Base-by-base conservation (phyloP, 1,140 invertebrate species). In the Atopsyche davidsoni region DNA sequence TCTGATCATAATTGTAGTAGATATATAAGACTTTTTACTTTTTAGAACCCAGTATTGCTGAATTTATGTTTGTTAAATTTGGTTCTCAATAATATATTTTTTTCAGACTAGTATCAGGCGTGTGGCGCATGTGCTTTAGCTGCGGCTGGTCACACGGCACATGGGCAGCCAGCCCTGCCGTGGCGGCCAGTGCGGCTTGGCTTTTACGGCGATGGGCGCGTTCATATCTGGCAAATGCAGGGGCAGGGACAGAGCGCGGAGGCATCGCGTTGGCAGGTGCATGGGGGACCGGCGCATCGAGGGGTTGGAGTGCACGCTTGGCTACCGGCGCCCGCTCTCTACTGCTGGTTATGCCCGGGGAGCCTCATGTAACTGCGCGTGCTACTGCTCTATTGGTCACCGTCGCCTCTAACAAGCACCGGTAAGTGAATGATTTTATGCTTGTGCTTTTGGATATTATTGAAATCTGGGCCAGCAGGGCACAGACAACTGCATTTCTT, bases 161-260 rank as follows among this genome's bases (percentile, higher is more conserved):
- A 2, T 79, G 81, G 59, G 63, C 84, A 23, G 67, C 92, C 13
- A 92, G 88, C 69, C 89, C 90, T 0, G 86, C 92, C 69, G 77
- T 94, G 1, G 81, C 82, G 3, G 81, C 79, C 24, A 86, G 81
- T 1, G 70, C 87, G 17, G 80, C 89, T 46, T 93, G 89, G 87
- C 87, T 91, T 58, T 69, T 93, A 4, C 79, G 81, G 41, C 77
- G 82, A 55, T 92, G 85, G 82, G 79, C 81, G 23, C 69, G 82
- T 25, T 80, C 80, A 9, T 94, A 92, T 63, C 64, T 92, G 18
- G 66, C 87, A n/a, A n/a, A n/a, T n/a, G n/a, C n/a, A n/a, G n/a
- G 43, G 80, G 81, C 16, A 73, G 52, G 44, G 70, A 68, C 59
- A 76, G 68, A 16, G 75, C 80, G 61, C n/a, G n/a, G n/a, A n/a